These are phyloP conservation scores for Catotricha subobsoleta DNA, from an alignment of 2,888 invertebrate genomes.

Conservation along the genomic window DNA sequence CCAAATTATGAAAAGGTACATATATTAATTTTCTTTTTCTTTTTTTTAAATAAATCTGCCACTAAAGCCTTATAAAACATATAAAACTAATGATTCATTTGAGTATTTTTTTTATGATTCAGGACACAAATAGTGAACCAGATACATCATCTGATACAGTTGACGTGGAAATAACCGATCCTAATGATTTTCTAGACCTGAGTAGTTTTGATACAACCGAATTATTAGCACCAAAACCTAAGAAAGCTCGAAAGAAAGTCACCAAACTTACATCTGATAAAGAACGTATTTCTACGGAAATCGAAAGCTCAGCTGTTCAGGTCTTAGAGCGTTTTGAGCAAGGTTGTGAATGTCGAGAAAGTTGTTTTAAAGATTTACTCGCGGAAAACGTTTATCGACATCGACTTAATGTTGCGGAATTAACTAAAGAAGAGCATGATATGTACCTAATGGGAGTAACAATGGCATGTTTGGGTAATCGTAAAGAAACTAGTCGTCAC, in stretches of 20 bases:
- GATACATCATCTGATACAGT: too few species aligned
- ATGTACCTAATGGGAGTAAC: constrained; percentile 76
- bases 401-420: constrained; percentile 56
- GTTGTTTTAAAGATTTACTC: constrained; percentile 56
- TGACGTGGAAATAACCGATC: too few species aligned
- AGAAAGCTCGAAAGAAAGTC: background rate
- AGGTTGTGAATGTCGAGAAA: constrained; percentile 62
- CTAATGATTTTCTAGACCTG: too few species aligned
- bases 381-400: constrained; percentile 59
- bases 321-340: constrained; percentile 48
- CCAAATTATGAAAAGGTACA: too few species aligned
- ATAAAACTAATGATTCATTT: too few species aligned
- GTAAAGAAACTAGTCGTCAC: constrained; percentile 42
- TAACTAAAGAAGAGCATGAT: constrained; percentile 65
- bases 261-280: constrained; percentile 4
- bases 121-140: too few species aligned
- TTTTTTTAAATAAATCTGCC: too few species aligned
- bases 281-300: background rate
- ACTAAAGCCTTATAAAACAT: too few species aligned
- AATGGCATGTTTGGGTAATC: constrained; percentile 58
- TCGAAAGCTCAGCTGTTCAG: constrained; percentile 51
- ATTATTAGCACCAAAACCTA: too few species aligned
- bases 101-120: too few species aligned
- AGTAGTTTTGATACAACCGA: too few species aligned
- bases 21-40: too few species aligned